Conservation (phyloP, 37 sponge, comb jelly and placozoan genomes). For the Cladorhizidae sp. region DNA sequence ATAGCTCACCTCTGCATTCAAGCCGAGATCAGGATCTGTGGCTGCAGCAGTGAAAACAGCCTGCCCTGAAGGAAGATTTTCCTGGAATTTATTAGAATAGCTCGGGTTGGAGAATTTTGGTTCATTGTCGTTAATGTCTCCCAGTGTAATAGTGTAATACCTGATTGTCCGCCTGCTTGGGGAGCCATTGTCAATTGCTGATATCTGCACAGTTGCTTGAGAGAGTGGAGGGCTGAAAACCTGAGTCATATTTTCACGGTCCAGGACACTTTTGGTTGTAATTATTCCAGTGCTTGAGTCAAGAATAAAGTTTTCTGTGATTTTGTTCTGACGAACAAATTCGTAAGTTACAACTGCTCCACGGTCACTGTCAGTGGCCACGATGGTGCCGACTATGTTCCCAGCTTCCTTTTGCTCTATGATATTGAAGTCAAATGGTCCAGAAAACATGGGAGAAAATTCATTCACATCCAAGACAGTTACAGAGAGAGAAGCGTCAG, state of each 20-base stretch:
- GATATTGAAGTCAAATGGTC: slow-evolving; percentile 15
- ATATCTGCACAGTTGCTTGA: not conserved
- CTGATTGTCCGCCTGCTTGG: slow-evolving; percentile 3
- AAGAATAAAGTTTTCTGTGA: not conserved
- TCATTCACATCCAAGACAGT: slow-evolving; percentile 81
- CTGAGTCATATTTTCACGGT: slow-evolving; percentile 52
- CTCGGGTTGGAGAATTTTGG: slow-evolving; percentile 24
- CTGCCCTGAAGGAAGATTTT: slow-evolving; percentile 8
- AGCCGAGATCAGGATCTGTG: slow-evolving; percentile 35
- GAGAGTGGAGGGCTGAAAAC: slow-evolving; percentile 30
- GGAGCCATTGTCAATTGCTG: slow-evolving; percentile 36
- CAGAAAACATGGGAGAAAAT: slow-evolving; percentile 52
- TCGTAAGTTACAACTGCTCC: slow-evolving; percentile 12
- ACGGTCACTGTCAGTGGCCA: slow-evolving; percentile 49
- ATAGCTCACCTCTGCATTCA: slow-evolving; percentile 24
- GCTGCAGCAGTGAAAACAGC: slow-evolving; percentile 17
- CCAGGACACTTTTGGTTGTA: slow-evolving; percentile 35
- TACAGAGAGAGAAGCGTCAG: slow-evolving; percentile 25
- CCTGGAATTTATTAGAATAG: not conserved
- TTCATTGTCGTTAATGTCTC: slow-evolving; percentile 59
- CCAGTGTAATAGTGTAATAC: slow-evolving; percentile 22
- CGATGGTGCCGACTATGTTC: slow-evolving; percentile 28
- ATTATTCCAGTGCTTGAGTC: slow-evolving; percentile 48
- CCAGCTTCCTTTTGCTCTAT: slow-evolving; percentile 28
- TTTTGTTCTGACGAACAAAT: not conserved